Evolutionary conservation across 1,140 invertebrate species (phyloP).

Genomic region (Drosophila sp.): DNA sequence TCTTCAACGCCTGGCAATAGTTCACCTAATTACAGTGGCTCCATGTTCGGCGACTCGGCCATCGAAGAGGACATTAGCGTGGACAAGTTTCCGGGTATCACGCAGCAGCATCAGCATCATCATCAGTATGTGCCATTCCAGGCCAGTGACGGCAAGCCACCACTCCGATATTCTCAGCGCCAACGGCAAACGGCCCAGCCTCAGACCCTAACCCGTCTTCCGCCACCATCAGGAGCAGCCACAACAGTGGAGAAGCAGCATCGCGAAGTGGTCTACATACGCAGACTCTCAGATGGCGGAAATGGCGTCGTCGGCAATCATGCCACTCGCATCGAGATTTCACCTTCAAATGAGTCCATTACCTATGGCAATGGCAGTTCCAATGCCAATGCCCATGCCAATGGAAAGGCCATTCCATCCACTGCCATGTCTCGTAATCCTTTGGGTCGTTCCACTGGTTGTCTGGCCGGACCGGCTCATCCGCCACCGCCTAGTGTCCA

Average conservation of each 20-base stretch:
- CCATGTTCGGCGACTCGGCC: slow-evolving; percentile 82
- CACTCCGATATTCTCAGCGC: slow-evolving; percentile 67
- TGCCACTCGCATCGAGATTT: slow-evolving; percentile 78
- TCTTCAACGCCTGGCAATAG: slow-evolving; percentile 80
- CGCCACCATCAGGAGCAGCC: slow-evolving; percentile 21
- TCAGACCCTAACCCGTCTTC: slow-evolving; percentile 45
- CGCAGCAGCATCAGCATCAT: slow-evolving; percentile 57
- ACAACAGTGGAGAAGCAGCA: slow-evolving; percentile 69
- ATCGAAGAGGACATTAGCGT: slow-evolving; percentile 83
- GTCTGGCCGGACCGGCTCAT: slow-evolving; percentile 45
- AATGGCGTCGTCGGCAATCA: slow-evolving; percentile 45
- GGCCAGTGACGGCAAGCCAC: slow-evolving; percentile 62
- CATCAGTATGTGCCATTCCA: slow-evolving; percentile 70
- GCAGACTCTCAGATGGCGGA: slow-evolving; percentile 73
- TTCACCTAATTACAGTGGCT: slow-evolving; percentile 82
- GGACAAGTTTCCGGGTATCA: slow-evolving; percentile 77
- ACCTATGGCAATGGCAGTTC: slow-evolving; percentile 69
- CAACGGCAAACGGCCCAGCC: slow-evolving; percentile 63
- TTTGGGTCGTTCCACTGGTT: slow-evolving; percentile 66
- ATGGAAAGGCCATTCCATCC: not conserved
- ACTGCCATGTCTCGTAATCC: slow-evolving; percentile 71
- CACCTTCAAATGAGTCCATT: slow-evolving; percentile 78
- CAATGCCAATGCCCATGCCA: slow-evolving; percentile 7
- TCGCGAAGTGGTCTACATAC: slow-evolving; percentile 77
- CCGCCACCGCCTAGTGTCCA: slow-evolving; percentile 45